Conservation (phyloP, 2,888 invertebrate species). For the Ormyrus nitidulus region DNA sequence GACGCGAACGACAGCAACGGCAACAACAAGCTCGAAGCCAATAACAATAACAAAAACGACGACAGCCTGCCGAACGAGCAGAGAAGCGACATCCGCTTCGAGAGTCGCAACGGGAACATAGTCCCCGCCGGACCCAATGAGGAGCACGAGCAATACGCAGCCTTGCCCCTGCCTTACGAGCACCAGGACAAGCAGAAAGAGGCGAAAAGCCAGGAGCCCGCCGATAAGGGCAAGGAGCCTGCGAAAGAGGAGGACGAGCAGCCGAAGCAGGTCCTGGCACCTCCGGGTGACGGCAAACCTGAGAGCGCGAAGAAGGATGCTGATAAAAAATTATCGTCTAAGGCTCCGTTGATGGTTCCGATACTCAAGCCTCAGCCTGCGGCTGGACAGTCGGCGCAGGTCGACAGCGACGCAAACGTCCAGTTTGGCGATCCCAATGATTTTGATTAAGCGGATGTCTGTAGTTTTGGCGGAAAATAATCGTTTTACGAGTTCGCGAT, state of each 20-base stretch:
- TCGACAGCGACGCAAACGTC: slow-evolving; percentile 23
- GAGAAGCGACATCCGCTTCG: slow-evolving; percentile 62
- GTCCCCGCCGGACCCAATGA: slow-evolving; percentile 68
- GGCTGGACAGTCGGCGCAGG: slow-evolving; percentile 47
- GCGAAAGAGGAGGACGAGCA: slow-evolving; percentile 56
- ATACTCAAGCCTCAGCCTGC: slow-evolving; percentile 53
- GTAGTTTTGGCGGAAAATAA: too few species aligned
- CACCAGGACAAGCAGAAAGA: slow-evolving; percentile 22
- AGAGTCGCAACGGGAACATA: slow-evolving; percentile 64
- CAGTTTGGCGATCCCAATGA: slow-evolving; percentile 23
- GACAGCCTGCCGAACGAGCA: slow-evolving; percentile 58
- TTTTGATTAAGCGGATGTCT: slow-evolving; percentile 56
- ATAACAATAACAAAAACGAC: slow-evolving; percentile 44
- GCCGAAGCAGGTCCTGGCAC: slow-evolving; percentile 57
- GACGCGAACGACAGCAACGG: slow-evolving; percentile 37
- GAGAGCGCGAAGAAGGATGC: slow-evolving; percentile 33
- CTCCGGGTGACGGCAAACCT: slow-evolving; percentile 41
- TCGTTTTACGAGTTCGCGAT: too few species aligned
- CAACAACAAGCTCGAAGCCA: slow-evolving; percentile 47
- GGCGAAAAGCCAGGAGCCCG: slow-evolving; percentile 37
- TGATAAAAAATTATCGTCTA: slow-evolving; percentile 46
- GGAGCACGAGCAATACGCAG: slow-evolving; percentile 11
- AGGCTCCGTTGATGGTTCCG: slow-evolving; percentile 52
- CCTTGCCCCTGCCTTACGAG: slow-evolving; percentile 62
- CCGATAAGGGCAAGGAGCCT: slow-evolving; percentile 21